A percentile compares a stretch with the other conserved stretches of the same genome.
Evolutionary conservation across 2,113 vertebrate genomes (phyloP).

Genomic region (Hippocampus barbouri): DNA sequence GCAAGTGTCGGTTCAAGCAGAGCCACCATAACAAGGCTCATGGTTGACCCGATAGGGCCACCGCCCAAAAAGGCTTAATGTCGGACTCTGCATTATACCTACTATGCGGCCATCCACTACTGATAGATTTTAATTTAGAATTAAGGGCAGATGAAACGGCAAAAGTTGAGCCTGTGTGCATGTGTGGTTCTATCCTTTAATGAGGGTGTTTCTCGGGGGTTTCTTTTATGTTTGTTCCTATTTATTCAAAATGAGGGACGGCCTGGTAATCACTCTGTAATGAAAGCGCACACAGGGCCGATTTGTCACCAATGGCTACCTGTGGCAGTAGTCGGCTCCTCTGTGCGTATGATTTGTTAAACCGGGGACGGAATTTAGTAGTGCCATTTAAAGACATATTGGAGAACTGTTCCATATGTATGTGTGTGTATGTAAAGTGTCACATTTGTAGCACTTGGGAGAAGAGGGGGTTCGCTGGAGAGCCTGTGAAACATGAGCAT

Average conservation of each 20-base stretch:
- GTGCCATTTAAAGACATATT: slow-evolving; percentile 70
- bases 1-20: too few relatives aligned
- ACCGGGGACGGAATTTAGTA: slow-evolving; percentile 68
- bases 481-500: slow-evolving; percentile 65
- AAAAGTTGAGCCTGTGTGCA: slow-evolving; percentile 55
- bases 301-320: slow-evolving; percentile 68
- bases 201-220: slow-evolving; percentile 63
- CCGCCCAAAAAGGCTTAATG: too few relatives aligned
- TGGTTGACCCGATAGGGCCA: too few relatives aligned
- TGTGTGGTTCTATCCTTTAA: slow-evolving; percentile 66
- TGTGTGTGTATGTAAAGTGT: slow-evolving; percentile 33
- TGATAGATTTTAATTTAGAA: slow-evolving; percentile 47
- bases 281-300: slow-evolving; percentile 62
- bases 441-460: slow-evolving; percentile 60
- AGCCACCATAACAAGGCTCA: too few relatives aligned
- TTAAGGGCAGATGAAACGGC: slow-evolving; percentile 45
- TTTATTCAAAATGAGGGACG: slow-evolving; percentile 67
- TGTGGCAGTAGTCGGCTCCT: slow-evolving; percentile 63
- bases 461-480: slow-evolving; percentile 52
- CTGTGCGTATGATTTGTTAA: slow-evolving; percentile 70
- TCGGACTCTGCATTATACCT: slow-evolving; percentile 25
- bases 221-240: slow-evolving; percentile 70
- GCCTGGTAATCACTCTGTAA: slow-evolving; percentile 69
- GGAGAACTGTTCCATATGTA: slow-evolving; percentile 44
- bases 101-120: slow-evolving; percentile 51